Evolutionary conservation across 1,140 invertebrate genomes (phyloP).

Genomic region (Ceratitis capitata): DNA sequence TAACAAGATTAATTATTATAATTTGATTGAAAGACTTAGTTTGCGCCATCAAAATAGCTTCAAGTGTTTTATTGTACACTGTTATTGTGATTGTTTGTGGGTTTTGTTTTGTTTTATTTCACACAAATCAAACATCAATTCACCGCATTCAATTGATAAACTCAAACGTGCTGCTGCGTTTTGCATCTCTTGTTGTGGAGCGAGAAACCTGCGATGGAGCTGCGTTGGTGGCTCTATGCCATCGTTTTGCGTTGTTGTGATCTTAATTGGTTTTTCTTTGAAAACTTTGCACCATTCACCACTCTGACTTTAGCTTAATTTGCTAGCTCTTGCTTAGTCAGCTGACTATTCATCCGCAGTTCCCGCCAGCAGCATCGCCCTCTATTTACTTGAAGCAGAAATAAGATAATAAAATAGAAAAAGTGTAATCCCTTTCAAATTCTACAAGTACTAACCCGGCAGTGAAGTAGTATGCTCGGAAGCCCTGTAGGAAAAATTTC

Average conservation of each 20-base stretch:
- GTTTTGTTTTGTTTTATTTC: neutral
- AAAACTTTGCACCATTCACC: slow-evolving; percentile 25
- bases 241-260: neutral
- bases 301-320: neutral
- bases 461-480: neutral
- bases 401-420: neutral
- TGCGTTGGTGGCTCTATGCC: neutral
- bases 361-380: neutral
- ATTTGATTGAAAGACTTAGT: neutral
- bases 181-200: neutral
- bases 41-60: neutral
- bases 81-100: neutral
- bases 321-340: neutral
- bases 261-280: neutral
- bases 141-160: neutral
- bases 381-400: neutral
- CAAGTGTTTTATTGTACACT: neutral
- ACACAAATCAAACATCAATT: neutral
- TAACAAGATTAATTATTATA: slow-evolving; percentile 28
- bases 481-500: neutral
- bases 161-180: neutral
- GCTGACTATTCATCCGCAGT: neutral
- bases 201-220: neutral
- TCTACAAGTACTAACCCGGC: neutral
- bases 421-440: slow-evolving; percentile 22